These are phyloP conservation scores for Gastrophryne carolinensis DNA, from an alignment of 2,797 vertebrate genomes.

Conservation along the genomic window DNA sequence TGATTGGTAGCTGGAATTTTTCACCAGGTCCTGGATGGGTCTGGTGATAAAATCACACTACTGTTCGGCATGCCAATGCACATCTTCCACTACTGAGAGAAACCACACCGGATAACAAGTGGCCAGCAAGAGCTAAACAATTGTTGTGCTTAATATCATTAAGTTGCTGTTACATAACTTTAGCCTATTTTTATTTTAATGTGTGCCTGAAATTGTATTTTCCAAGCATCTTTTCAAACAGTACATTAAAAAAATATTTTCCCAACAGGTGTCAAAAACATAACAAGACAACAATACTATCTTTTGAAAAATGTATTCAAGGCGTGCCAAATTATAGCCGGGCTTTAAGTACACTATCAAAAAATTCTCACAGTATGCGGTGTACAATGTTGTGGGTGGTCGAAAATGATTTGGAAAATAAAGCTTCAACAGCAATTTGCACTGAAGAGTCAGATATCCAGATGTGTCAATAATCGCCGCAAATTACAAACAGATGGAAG, in stretches of 20 bases:
- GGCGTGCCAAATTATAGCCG: constrained; percentile 71
- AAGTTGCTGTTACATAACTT: background rate
- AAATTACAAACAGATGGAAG: constrained; percentile 80
- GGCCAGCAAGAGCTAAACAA: too few relatives aligned
- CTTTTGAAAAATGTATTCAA: constrained; percentile 65
- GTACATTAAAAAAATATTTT: constrained; percentile 55
- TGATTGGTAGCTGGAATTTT: too few relatives aligned
- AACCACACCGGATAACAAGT: too few relatives aligned
- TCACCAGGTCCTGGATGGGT: too few relatives aligned
- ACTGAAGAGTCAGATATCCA: constrained; percentile 76
- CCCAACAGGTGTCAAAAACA: constrained; percentile 68
- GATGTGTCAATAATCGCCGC: constrained; percentile 81
- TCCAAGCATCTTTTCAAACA: constrained; percentile 10
- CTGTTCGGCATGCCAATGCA: too few relatives aligned
- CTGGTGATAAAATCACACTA: too few relatives aligned
- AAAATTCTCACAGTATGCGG: constrained; percentile 67
- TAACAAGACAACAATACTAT: constrained; percentile 56
- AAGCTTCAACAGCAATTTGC: constrained; percentile 75
- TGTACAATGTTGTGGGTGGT: constrained; percentile 77
- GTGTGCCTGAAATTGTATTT: constrained; percentile 5
- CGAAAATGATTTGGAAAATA: constrained; percentile 77
- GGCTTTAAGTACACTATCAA: constrained; percentile 68
- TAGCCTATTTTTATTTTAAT: background rate
- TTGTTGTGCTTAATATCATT: too few relatives aligned
- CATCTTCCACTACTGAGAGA: too few relatives aligned